Percentiles rank a stretch among this genome's conserved stretches.
phyloP scores from a whole-genome alignment of 1,140 invertebrate species.

The Heliothis virescens region DNA sequence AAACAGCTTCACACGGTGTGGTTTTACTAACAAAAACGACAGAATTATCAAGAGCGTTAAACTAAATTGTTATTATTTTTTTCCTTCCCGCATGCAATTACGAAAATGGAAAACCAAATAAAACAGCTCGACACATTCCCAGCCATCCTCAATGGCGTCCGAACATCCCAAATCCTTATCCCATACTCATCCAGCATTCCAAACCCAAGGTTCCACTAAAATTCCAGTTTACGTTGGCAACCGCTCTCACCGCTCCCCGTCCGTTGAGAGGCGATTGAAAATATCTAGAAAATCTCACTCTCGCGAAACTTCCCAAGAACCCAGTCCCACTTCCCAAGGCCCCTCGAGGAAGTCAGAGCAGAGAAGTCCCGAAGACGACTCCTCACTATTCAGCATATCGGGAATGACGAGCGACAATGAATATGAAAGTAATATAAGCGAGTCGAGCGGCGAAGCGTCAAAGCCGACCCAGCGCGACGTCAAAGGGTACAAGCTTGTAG shows the following conservation, averaged over 20 bases:
- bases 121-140: slow-evolving; percentile 85
- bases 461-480: slow-evolving; percentile 82
- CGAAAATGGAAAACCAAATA: slow-evolving; percentile 72
- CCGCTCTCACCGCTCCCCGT: slow-evolving; percentile 76
- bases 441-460: slow-evolving; percentile 83
- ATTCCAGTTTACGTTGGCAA: slow-evolving; percentile 82
- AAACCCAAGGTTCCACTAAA: slow-evolving; percentile 81
- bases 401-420: slow-evolving; percentile 86
- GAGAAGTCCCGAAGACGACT: slow-evolving; percentile 85
- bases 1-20: slow-evolving; percentile 47
- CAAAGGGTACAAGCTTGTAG: slow-evolving; percentile 82
- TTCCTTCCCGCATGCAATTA: slow-evolving; percentile 81
- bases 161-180: slow-evolving; percentile 80
- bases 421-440: slow-evolving; percentile 84
- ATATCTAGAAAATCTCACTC: slow-evolving; percentile 74
- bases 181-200: slow-evolving; percentile 84
- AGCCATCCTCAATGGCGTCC: slow-evolving; percentile 84
- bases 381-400: slow-evolving; percentile 86
- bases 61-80: slow-evolving; percentile 59
- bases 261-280: slow-evolving; percentile 72
- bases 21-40: slow-evolving; percentile 50
- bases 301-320: slow-evolving; percentile 78
- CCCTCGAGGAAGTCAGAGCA: slow-evolving; percentile 81
- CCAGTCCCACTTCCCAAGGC: slow-evolving; percentile 79
- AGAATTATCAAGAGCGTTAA: slow-evolving; percentile 46